phyloP scores from a whole-genome alignment of 2,888 invertebrate species.

The Eulithis prunata region DNA sequence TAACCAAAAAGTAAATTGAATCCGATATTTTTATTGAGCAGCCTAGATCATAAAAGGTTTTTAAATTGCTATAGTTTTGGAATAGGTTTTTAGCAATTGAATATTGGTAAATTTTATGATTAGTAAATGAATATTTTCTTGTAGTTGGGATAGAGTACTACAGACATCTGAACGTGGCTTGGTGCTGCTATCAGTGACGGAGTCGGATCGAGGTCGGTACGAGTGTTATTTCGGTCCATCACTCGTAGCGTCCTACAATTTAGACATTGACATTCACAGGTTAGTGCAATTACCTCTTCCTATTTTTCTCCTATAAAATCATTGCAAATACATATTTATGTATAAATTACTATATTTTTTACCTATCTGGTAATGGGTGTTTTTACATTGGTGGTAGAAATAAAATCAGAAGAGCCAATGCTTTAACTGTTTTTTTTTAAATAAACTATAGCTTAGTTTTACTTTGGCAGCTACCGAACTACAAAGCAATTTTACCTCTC shows the following conservation, averaged over 20 bases:
- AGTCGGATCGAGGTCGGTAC: constrained; percentile 85
- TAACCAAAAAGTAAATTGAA: constrained; percentile 13
- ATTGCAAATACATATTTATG: too few species aligned
- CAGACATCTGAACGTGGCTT: constrained; percentile 85
- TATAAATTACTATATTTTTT: too few species aligned
- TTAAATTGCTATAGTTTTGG: background rate
- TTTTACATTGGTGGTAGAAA: too few species aligned
- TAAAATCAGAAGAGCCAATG: too few species aligned
- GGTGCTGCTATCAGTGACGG: constrained; percentile 84
- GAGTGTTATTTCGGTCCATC: constrained; percentile 85
- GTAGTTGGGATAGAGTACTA: constrained; percentile 84
- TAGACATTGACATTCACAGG: constrained; percentile 85
- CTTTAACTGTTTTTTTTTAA: too few species aligned
- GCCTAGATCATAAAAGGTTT: background rate
- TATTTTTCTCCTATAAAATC: too few species aligned
- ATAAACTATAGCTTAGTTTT: too few species aligned
- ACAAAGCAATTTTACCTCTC: too few species aligned
- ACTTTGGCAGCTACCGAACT: too few species aligned
- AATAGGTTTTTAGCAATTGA: too few species aligned
- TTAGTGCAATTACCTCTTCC: constrained; percentile 37
- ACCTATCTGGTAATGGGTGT: too few species aligned
- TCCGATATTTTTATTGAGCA: constrained; percentile 1
- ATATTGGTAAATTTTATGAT: too few species aligned
- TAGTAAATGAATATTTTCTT: constrained; percentile 22
- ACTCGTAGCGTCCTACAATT: constrained; percentile 83